Percentiles rank a stretch among this genome's conserved stretches.
phyloP scores from a whole-genome alignment of 1,140 invertebrate species.

The Sminthurinus signatus region DNA sequence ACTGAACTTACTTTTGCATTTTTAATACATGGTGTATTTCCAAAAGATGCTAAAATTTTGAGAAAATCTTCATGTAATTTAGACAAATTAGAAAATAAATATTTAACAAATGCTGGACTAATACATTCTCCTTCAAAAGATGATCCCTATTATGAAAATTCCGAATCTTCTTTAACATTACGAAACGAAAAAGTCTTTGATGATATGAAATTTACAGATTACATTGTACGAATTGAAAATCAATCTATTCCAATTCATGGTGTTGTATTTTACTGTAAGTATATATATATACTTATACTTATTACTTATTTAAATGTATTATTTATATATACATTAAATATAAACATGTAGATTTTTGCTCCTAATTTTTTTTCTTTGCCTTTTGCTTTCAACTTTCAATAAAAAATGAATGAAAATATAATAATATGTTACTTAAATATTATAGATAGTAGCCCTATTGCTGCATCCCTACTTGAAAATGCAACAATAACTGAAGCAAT shows the following conservation, averaged over 20 bases:
- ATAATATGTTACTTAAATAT: background rate
- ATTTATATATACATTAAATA: background rate
- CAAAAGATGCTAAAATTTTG: background rate
- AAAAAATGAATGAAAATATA: background rate
- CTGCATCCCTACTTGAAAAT: slow-evolving; percentile 13
- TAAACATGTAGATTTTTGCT: background rate
- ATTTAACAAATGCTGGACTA: background rate
- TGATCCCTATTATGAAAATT: background rate
- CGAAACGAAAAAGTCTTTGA: background rate
- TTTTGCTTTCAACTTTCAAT: background rate
- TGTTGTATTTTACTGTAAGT: background rate
- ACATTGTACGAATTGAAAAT: background rate
- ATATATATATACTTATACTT: background rate
- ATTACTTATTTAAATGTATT: background rate
- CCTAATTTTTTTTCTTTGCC: background rate
- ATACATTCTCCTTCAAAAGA: background rate
- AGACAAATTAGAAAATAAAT: background rate
- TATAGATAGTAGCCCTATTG: slow-evolving; percentile 10
- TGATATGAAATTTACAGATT: background rate
- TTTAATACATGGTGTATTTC: background rate
- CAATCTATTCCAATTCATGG: background rate
- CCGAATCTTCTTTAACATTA: background rate
- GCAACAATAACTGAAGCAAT: slow-evolving; percentile 5
- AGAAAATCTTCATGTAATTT: slow-evolving; percentile 3
- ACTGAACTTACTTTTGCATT: slow-evolving; percentile 2